Conservation (phyloP, 2,888 invertebrate species). For the Perizoma affinitatum region DNA sequence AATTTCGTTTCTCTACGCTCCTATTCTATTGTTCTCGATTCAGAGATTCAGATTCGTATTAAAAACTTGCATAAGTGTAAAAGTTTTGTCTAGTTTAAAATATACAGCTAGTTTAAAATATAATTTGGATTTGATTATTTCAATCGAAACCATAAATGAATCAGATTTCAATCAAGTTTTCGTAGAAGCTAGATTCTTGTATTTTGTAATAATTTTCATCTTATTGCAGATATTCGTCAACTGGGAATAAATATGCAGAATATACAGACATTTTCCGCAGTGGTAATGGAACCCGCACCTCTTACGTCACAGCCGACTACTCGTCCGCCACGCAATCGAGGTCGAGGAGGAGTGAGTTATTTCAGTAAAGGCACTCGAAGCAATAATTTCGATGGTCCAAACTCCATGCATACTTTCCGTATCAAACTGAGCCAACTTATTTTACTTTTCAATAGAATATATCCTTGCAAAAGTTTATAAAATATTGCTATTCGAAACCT, state of each 20-base stretch:
- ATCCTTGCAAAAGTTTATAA: constrained; percentile 25
- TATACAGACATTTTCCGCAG: too few species aligned
- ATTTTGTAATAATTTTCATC: too few species aligned
- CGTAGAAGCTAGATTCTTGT: background rate
- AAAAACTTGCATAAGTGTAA: constrained; percentile 28
- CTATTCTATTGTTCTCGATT: constrained; percentile 40
- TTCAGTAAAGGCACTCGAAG: too few species aligned
- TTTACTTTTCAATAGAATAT: constrained; percentile 16
- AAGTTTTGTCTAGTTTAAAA: constrained; percentile 30
- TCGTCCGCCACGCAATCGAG: too few species aligned
- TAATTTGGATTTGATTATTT: constrained; percentile 21
- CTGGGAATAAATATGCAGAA: too few species aligned
- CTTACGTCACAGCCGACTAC: too few species aligned
- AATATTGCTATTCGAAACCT: constrained; percentile 28
- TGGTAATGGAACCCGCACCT: too few species aligned
- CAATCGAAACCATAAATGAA: background rate
- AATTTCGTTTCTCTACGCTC: constrained; percentile 52
- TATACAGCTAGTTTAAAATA: constrained; percentile 13
- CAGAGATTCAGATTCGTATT: constrained; percentile 38
- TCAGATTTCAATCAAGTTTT: background rate
- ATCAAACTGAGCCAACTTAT: too few species aligned
- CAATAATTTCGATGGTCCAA: too few species aligned
- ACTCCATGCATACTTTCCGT: too few species aligned
- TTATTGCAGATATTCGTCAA: too few species aligned
- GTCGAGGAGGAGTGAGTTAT: too few species aligned